phyloP scores from a whole-genome alignment of 2,113 vertebrate genomes.

The Hippocampus abdominalis region DNA sequence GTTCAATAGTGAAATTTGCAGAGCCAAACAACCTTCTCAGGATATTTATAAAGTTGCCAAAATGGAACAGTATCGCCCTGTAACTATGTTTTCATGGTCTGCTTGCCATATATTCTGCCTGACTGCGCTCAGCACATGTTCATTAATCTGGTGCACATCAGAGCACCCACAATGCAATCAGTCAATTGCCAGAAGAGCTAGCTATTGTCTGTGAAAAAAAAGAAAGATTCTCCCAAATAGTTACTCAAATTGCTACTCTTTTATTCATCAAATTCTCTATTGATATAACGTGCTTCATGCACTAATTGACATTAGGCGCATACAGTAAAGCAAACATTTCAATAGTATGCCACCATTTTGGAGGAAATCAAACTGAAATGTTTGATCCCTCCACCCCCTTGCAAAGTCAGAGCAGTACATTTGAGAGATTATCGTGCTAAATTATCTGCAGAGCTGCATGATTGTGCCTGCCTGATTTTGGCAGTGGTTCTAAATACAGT shows the following conservation, averaged over 20 bases:
- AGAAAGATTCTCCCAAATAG: conserved; percentile 23
- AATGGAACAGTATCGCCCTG: conserved; percentile 29
- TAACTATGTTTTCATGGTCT: conserved; percentile 52
- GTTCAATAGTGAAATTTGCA: conserved; percentile 10
- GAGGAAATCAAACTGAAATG: conserved; percentile 22
- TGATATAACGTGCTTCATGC: conserved; percentile 30
- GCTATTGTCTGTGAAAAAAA: conserved; percentile 36
- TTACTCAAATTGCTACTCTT: conserved; percentile 26
- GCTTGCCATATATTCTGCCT: conserved; percentile 50
- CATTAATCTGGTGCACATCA: conserved; percentile 59
- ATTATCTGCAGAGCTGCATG: conserved; percentile 25
- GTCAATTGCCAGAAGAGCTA: conserved; percentile 39
- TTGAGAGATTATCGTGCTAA: conserved; percentile 34
- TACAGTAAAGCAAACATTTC: conserved; percentile 26
- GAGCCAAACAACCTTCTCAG: not conserved
- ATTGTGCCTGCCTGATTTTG: conserved; percentile 13
- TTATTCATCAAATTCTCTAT: conserved; percentile 36
- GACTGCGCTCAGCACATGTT: conserved; percentile 52
- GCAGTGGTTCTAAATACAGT: conserved; percentile 47
- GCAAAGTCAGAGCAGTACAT: conserved; percentile 39
- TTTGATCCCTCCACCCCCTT: not conserved
- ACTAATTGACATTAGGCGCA: conserved; percentile 27
- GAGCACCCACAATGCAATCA: conserved; percentile 53
- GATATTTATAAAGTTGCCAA: conserved; percentile 14
- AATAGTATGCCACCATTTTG: conserved; percentile 26